Base-by-base conservation (phyloP, 2,113 vertebrate species). In the Dendrocopos noguchii region DNA sequence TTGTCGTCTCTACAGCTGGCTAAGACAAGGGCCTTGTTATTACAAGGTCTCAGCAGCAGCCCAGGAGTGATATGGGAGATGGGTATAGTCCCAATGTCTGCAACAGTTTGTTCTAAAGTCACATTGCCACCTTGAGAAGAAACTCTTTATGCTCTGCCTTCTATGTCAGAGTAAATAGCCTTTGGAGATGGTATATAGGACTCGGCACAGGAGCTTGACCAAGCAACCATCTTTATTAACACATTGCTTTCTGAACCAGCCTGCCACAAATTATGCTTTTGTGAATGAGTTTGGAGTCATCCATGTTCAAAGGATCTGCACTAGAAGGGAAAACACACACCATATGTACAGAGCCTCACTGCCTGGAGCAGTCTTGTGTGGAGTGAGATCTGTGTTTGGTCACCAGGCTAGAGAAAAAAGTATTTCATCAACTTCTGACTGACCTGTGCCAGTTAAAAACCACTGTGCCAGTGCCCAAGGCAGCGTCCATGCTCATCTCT, bases 1-100 rank as follows among this genome's bases (percentile, higher is more conserved):
- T 59, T 71, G 19, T 60, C 31, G 0, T 78, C 88, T 92, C 64
- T 74, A 64, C 56, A 82, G 31, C 79, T 80, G 68, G 14, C 85
- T 57, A 84, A 86, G 39, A 96, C 79, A 93, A 93, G 63, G 65
- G n/a, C 82, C 80, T 91, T 81, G 67, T 90, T 94, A 80, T 80
- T 92, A 61, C 47, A 87, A 53, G 22, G 63, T 85, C 52, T 68
- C 66, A 44, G 70, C 57, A 79, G 76, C 79, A 90, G 57, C 64
- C 31, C 46, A 53, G 81, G 57, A 77, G 64, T 52, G 87, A 42
- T 86, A 89, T 2, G 18, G 53, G 73, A 91, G 47, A 64, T 71
- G 56, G 27, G 80, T 60, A 9, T 73, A 65, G 31, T 81, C 36
- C 36, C 46, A n/a, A 0, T 15, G 22, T 84, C 57, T 87, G 72